Percentiles rank a stretch among this genome's conserved stretches.
Evolutionary conservation across 2,797 vertebrate genomes (phyloP).

Genomic region (Eulemur coronatus): DNA sequence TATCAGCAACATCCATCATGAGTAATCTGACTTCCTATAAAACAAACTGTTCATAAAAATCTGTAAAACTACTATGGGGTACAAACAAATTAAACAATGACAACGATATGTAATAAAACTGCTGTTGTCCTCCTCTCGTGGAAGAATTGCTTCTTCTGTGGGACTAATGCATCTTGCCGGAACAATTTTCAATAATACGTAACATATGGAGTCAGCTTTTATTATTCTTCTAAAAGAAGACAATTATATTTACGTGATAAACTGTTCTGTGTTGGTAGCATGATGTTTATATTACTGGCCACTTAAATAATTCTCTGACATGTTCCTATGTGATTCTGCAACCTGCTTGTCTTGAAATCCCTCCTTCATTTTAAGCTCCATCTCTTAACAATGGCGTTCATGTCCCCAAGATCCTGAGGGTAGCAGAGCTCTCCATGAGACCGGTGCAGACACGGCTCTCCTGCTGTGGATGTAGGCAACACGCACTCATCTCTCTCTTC

Average conservation of each 20-base stretch:
- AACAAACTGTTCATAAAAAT: conserved; percentile 86
- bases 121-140: conserved; percentile 77
- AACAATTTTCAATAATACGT: conserved; percentile 86
- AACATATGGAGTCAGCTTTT: conserved; percentile 86
- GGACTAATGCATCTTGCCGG: conserved; percentile 83
- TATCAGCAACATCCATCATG: conserved; percentile 76
- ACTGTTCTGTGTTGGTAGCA: conserved; percentile 84
- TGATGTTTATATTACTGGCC: conserved; percentile 85
- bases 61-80: conserved; percentile 82
- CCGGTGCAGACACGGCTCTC: background rate
- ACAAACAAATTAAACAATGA: conserved; percentile 86
- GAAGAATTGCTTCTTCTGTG: conserved; percentile 82
- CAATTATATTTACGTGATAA: conserved; percentile 88
- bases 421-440: background rate
- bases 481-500: background rate
- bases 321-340: conserved; percentile 81
- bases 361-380: conserved; percentile 76
- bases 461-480: background rate
- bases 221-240: conserved; percentile 86
- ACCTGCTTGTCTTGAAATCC: conserved; percentile 77
- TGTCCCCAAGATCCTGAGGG: conserved; percentile 5
- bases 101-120: conserved; percentile 84
- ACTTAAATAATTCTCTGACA: conserved; percentile 83
- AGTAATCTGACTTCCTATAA: conserved; percentile 82
- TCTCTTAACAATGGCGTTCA: conserved; percentile 67